Conservation (phyloP, 1,140 invertebrate genomes). For the Lepidurus couesii region DNA sequence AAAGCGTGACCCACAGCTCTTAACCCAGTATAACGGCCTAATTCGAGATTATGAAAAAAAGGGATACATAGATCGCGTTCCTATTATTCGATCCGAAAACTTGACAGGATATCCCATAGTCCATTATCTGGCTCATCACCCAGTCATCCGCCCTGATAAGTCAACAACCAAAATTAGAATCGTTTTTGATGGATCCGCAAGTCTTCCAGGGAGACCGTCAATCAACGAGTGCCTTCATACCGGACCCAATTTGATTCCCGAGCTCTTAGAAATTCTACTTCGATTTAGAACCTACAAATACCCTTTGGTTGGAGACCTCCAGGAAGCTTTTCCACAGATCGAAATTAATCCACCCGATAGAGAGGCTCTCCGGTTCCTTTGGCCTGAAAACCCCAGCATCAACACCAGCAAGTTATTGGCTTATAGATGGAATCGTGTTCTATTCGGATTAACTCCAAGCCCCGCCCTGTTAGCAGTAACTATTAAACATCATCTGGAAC, state of each 20-base stretch:
- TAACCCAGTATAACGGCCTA: neutral
- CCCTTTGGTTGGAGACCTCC: neutral
- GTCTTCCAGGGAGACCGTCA: neutral
- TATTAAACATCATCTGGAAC: neutral
- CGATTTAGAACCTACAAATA: neutral
- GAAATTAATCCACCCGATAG: neutral
- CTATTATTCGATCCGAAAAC: neutral
- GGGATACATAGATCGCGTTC: neutral
- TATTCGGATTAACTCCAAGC: neutral
- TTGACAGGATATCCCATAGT: neutral
- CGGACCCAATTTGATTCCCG: constrained; percentile 17
- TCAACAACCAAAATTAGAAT: neutral
- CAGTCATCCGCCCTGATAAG: neutral
- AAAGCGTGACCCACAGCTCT: neutral
- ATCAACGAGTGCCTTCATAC: constrained; percentile 15
- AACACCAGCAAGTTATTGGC: neutral
- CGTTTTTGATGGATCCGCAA: constrained; percentile 32
- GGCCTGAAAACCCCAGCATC: neutral
- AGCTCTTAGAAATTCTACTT: neutral
- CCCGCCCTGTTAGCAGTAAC: neutral
- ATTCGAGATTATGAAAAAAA: neutral
- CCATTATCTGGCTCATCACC: constrained; percentile 16
- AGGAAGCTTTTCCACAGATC: constrained; percentile 25
- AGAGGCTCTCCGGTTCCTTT: neutral
- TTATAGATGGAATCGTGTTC: neutral